Evolutionary conservation across 2,113 vertebrate species (phyloP).

Genomic region (Corythaixoides concolor): DNA sequence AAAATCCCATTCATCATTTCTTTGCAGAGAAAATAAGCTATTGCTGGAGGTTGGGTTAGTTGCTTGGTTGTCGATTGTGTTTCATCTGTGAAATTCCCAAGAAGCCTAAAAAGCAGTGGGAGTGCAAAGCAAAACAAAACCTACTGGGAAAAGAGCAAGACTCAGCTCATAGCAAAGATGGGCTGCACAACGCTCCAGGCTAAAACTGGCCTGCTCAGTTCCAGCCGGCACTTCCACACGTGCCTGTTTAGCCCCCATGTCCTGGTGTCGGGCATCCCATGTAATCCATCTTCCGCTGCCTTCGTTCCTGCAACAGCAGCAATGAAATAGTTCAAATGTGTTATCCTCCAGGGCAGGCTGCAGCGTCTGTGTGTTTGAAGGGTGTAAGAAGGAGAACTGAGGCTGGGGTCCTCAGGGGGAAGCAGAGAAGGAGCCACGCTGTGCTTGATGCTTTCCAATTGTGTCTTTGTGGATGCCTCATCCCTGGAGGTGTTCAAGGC

Average conservation of each 20-base stretch:
- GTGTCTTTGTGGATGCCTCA: no score
- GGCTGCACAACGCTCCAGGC: accelerated
- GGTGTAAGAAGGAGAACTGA: neutral
- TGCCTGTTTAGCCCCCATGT: neutral
- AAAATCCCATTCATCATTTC: neutral
- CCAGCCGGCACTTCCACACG: accelerated
- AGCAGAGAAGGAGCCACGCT: neutral
- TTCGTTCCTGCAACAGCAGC: neutral
- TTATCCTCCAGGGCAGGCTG: neutral
- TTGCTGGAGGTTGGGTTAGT: neutral
- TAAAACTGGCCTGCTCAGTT: neutral
- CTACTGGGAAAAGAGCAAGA: neutral
- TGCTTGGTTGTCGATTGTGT: neutral
- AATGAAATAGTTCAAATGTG: neutral
- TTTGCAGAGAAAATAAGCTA: neutral
- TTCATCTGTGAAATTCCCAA: neutral
- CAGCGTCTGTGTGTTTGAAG: neutral
- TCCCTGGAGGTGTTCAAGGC: no score
- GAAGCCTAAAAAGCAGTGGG: neutral
- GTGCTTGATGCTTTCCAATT: neutral
- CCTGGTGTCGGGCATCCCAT: neutral
- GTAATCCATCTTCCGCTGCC: neutral
- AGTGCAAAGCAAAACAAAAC: neutral
- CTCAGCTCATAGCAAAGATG: neutral
- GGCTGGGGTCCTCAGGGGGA: neutral